A percentile compares a stretch with the other conserved stretches of the same genome.
phyloP scores from a whole-genome alignment of 2,888 invertebrate genomes.

The Tyria jacobaeae region DNA sequence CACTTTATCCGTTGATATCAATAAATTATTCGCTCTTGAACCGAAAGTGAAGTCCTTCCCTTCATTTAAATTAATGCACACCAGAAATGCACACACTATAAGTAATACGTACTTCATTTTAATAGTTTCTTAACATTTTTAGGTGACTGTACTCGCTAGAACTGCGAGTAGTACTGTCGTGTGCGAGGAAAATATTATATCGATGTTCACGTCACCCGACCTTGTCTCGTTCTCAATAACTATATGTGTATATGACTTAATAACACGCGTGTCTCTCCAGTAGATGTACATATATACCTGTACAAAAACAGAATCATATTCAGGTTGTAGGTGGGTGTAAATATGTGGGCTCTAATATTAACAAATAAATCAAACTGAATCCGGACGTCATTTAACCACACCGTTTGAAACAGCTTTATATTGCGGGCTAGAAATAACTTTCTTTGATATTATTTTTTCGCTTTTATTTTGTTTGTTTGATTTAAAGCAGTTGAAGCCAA shows the following conservation, averaged over 20 bases:
- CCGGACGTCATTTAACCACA: conserved; percentile 6
- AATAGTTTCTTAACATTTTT: conserved; percentile 48
- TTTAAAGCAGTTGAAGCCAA: too few species aligned
- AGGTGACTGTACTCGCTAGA: conserved; percentile 55
- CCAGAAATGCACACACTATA: conserved; percentile 59
- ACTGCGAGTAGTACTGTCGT: conserved; percentile 47
- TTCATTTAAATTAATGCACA: conserved; percentile 61
- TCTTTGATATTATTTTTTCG: conserved; percentile 7
- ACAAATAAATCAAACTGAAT: conserved; percentile 9
- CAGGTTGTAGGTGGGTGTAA: conserved; percentile 15
- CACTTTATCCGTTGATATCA: conserved; percentile 76
- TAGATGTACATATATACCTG: conserved; percentile 2
- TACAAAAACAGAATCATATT: conserved; percentile 2
- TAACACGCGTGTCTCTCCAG: conserved; percentile 23
- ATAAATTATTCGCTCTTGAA: conserved; percentile 71
- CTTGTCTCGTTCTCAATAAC: conserved; percentile 53
- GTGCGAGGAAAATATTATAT: conserved; percentile 63
- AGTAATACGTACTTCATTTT: conserved; percentile 67
- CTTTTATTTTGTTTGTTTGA: not conserved
- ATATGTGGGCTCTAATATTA: conserved; percentile 13
- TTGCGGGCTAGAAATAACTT: conserved; percentile 9
- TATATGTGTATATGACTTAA: conserved; percentile 49
- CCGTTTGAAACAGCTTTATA: conserved; percentile 3
- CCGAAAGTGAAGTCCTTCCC: conserved; percentile 75
- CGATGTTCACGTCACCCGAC: conserved; percentile 59